Conservation (phyloP, 2,888 invertebrate species). For the Nemoura dubitans region DNA sequence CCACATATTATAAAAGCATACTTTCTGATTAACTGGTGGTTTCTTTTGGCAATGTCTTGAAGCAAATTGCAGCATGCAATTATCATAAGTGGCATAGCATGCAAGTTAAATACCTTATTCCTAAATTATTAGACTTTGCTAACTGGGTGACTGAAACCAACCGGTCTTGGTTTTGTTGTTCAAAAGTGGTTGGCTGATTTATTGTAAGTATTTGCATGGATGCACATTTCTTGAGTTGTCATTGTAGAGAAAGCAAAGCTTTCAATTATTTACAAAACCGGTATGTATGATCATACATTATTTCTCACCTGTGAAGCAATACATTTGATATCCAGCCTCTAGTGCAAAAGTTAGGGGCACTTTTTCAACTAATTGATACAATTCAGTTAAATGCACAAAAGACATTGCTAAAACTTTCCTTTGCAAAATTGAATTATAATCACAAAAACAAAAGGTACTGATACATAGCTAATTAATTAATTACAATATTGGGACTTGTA, state of each 20-base stretch:
- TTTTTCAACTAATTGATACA: neutral
- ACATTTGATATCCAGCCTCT: neutral
- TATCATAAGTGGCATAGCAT: neutral
- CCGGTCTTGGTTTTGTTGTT: slow-evolving; percentile 17
- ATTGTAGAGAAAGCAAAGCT: slow-evolving; percentile 27
- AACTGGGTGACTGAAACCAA: neutral
- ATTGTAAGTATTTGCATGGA: slow-evolving; percentile 42
- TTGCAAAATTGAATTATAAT: neutral
- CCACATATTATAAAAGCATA: neutral
- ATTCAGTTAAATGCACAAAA: neutral
- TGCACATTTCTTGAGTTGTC: slow-evolving; percentile 28
- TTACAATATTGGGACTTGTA: neutral
- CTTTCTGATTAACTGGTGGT: neutral
- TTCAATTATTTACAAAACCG: slow-evolving; percentile 5
- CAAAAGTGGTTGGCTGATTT: slow-evolving; percentile 25
- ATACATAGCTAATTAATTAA: neutral
- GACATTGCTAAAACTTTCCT: neutral
- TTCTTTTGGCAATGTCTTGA: slow-evolving; percentile 7
- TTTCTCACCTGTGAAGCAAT: neutral
- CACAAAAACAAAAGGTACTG: neutral
- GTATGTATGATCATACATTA: slow-evolving; percentile 34
- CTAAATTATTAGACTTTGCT: neutral
- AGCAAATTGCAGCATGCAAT: neutral
- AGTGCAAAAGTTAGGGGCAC: neutral
- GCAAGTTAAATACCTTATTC: neutral